These are phyloP conservation scores for Phalanger gymnotis DNA, from an alignment of 2,797 vertebrate genomes.

Conservation along the genomic window DNA sequence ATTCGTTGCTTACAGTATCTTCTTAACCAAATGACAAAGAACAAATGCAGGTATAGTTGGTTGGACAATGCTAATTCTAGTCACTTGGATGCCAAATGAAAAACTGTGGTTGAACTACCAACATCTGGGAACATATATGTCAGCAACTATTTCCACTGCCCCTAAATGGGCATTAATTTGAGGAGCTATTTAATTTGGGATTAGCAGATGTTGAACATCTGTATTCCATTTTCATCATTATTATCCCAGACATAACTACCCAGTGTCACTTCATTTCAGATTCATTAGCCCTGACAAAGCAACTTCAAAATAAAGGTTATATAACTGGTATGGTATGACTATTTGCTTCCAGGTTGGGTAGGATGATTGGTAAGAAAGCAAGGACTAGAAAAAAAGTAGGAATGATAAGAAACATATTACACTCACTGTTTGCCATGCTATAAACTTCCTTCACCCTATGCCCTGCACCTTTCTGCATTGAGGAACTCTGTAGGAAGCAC, in stretches of 20 bases:
- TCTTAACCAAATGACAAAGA: conserved; percentile 59
- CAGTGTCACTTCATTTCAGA: conserved; percentile 68
- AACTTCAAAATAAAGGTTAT: conserved; percentile 30
- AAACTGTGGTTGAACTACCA: conserved; percentile 67
- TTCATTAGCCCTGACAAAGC: conserved; percentile 55
- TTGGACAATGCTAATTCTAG: conserved; percentile 50
- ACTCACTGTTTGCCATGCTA: background rate
- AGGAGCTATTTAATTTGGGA: conserved; percentile 64
- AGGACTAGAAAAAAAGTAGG: background rate
- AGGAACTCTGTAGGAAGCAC: background rate
- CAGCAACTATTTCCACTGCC: conserved; percentile 63
- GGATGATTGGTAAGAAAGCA: background rate
- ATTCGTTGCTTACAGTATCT: conserved; percentile 58
- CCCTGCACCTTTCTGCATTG: background rate
- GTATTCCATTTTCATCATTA: conserved; percentile 62
- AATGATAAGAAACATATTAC: background rate
- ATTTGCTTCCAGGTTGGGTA: background rate
- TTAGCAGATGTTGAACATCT: conserved; percentile 75
- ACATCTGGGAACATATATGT: conserved; percentile 66
- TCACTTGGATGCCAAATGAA: conserved; percentile 58
- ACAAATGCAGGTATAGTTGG: conserved; percentile 46
- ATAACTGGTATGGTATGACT: background rate
- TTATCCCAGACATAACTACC: conserved; percentile 65
- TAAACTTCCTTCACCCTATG: background rate
- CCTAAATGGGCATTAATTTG: conserved; percentile 59